Base-by-base conservation (phyloP, 2,888 invertebrate genomes). In the Lysandra bellargus region DNA sequence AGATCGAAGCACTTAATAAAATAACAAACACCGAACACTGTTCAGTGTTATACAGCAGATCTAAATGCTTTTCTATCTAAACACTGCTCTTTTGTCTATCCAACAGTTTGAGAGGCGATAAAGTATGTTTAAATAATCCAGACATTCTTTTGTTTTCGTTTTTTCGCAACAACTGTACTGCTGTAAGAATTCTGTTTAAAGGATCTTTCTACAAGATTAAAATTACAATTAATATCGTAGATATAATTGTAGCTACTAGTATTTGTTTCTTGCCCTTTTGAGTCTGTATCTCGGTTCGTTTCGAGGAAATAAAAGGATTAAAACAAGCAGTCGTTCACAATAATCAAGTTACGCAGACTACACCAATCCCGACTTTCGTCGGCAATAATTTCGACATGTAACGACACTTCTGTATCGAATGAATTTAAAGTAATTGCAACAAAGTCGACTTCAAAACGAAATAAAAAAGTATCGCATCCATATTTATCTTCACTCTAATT, bases 21-120 rank as follows among this genome's bases (percentile, higher is more conserved):
- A 91, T 90, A 92, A 92, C 91, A 92, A 92, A 92, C 91, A 91
- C n/a, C 57, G 85, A 83, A 84, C 81, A 82, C 91, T 92, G 92
- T 84, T 89, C 86, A 89, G 84, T 91, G 92, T 92, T 88, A 85
- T 81, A 82, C 84, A 84, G 84, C 85, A 84, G 87, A 89, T 91
- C 87, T 89, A 90, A 92, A 92, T 90, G 91, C 88, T 89, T 84
- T 87, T 82, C 86, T 87, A 89, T 88, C 87, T 89, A 89, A 91
- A 92, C 91, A 92, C 84, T 76, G 76, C 76, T 85, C 81, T 90
- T 91, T 93, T 93, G 92, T 93, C 92, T 92, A 90, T 90, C 83
- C 88, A 90, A 90, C 87, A 87, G 40, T 30, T 74, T 12, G 33
- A 74, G 73, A 69, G 69, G 49, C 64, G 64, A 64, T 78, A 64